These are phyloP conservation scores for Labeo rohita DNA, from an alignment of 2,113 vertebrate genomes.

Conservation along the genomic window DNA sequence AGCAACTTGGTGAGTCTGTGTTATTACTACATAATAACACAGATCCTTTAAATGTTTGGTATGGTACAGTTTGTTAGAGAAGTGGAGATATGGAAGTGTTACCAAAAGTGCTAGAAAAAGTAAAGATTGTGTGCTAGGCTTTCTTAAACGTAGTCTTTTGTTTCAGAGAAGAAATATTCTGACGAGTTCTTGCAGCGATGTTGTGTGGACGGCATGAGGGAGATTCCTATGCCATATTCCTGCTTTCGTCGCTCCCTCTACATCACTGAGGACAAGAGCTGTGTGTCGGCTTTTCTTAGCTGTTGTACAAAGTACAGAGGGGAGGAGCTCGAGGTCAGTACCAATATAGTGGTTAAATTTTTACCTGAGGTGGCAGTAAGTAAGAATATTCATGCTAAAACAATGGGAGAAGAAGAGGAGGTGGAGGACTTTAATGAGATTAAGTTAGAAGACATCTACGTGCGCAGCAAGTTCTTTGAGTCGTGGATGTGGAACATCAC, in stretches of 20 bases:
- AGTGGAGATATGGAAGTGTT: neutral
- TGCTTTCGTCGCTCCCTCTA: slow-evolving; percentile 77
- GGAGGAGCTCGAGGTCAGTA: slow-evolving; percentile 36
- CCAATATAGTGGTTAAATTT: too few species aligned
- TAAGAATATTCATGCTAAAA: neutral
- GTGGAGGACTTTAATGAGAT: slow-evolving; percentile 54
- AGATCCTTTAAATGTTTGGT: too few species aligned
- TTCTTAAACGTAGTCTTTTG: neutral
- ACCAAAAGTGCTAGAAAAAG: neutral
- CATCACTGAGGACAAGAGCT: slow-evolving; percentile 76
- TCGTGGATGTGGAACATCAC: slow-evolving; percentile 77
- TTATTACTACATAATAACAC: too few species aligned
- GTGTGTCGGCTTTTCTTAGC: slow-evolving; percentile 81
- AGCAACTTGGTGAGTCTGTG: slow-evolving; percentile 67
- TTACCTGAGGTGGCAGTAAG: neutral
- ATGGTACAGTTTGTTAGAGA: neutral
- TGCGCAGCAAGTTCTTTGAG: slow-evolving; percentile 74
- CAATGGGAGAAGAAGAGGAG: neutral
- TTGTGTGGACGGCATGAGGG: slow-evolving; percentile 84
- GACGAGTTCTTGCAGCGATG: slow-evolving; percentile 74
- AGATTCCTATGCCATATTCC: slow-evolving; percentile 83
- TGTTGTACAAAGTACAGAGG: slow-evolving; percentile 79
- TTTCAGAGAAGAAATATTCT: slow-evolving; percentile 75
- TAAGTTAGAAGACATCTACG: slow-evolving; percentile 64
- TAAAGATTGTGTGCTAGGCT: neutral